These are phyloP conservation scores for Hypotaenidia okinawae DNA, from an alignment of 2,797 vertebrate genomes.

Conservation along the genomic window DNA sequence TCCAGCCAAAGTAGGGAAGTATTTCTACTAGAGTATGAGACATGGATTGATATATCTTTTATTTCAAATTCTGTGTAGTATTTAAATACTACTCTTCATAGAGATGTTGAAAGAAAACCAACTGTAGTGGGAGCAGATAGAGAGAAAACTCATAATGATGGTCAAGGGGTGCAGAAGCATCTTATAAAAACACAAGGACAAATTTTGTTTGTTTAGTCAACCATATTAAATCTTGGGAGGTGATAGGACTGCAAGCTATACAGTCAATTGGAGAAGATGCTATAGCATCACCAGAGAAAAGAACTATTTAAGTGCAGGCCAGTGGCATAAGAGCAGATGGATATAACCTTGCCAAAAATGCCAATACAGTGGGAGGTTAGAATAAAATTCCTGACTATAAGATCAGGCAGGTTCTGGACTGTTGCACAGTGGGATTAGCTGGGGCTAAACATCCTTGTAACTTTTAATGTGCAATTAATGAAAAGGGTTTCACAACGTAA, in stretches of 20 bases:
- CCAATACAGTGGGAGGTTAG: not conserved
- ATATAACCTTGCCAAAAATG: not conserved
- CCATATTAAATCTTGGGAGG: not conserved
- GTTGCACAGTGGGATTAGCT: not conserved
- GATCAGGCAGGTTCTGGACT: not conserved
- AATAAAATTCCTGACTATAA: not conserved
- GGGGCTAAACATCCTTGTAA: not conserved
- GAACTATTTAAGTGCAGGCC: not conserved
- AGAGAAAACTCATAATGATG: not conserved
- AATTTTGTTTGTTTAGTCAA: not conserved
- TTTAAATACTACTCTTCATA: not conserved
- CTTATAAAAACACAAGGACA: not conserved
- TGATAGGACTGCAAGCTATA: not conserved
- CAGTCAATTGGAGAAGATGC: not conserved
- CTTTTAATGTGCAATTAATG: not conserved
- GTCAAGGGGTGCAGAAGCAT: not conserved
- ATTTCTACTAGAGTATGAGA: not conserved
- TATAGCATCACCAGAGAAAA: not conserved
- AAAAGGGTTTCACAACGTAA: not conserved
- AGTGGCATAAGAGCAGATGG: not conserved
- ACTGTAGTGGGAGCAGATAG: not conserved
- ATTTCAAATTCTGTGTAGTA: not conserved
- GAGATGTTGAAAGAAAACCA: not conserved
- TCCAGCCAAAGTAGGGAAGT: not conserved
- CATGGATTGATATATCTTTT: not conserved